Base-by-base conservation (phyloP, 2,113 vertebrate genomes). In the Cercocebus atys region DNA sequence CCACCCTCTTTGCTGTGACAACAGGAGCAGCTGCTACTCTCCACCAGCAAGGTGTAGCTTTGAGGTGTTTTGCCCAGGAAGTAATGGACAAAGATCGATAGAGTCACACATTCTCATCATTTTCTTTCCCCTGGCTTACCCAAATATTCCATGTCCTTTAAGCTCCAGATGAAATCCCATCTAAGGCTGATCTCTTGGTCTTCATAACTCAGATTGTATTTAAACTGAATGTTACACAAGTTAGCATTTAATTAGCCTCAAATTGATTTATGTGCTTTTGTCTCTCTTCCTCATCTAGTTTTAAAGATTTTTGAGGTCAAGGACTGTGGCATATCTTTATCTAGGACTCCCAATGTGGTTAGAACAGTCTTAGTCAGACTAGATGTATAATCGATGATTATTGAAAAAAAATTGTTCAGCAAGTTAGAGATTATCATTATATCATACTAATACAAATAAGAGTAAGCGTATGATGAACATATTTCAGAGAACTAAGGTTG, bases 201-300 rank as follows among this genome's bases (percentile, higher is more conserved):
- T 38, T 83, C 35, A 88, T 16, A 85, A 50, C 35, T 88, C 27
- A 20, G 30, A 79, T 90, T 64, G 50, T 35, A 40, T 96, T 89
- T 93, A 96, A 94, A 94, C 2, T 78, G 22, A 22, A 0, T 22
- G 18, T 90, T 70, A 88, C 9, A 27, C 3, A 52, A 52, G 11
- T 83, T 90, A 94, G 55, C 70, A 35, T 80, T 94, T 73, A 86
- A 84, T 57, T 90, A 55, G 86, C 70, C 64, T 85, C 59, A 86
- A 16, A 61, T 47, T 40, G n/a, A 90, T 55, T 83, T 88, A 30
- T 59, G 18, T 88, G 30, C 10, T 84, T 89, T 73, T 92, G 22
- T 86, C 40, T 89, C 87, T 90, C 76, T 87, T 90, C 3, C 22
- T 40, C 64, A 70, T 61, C 57, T 73, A 93, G 30, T 92, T 89